Percentiles rank a stretch among this genome's conserved stretches.
These are phyloP conservation scores for Chloromyia formosa DNA, from an alignment of 2,888 invertebrate species.

Conservation along the genomic window DNA sequence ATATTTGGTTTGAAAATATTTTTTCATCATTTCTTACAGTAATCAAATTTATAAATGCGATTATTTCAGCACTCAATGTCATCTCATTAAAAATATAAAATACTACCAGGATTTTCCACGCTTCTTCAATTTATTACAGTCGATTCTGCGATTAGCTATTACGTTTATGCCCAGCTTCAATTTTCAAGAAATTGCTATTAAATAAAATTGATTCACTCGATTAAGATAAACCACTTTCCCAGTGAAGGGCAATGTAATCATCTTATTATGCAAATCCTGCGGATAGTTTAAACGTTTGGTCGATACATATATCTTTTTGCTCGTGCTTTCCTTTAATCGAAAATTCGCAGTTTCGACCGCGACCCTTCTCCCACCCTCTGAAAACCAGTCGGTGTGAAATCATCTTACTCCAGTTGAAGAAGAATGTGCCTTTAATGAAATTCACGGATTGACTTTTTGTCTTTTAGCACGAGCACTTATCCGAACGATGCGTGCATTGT, in stretches of 20 bases:
- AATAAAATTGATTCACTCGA: slow-evolving; percentile 14
- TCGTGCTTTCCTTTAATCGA: background rate
- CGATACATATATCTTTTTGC: background rate
- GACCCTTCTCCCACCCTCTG: no score
- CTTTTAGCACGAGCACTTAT: background rate
- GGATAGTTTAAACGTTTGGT: slow-evolving; percentile 24
- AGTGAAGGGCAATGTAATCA: background rate
- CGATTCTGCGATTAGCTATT: no score
- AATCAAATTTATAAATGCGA: no score
- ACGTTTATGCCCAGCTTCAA: background rate
- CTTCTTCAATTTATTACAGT: no score
- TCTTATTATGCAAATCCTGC: slow-evolving; percentile 31
- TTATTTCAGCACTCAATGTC: no score
- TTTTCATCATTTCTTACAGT: no score
- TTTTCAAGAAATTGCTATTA: background rate
- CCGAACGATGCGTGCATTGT: slow-evolving; percentile 32
- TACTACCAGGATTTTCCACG: no score
- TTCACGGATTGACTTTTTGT: slow-evolving; percentile 20
- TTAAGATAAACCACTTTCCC: background rate
- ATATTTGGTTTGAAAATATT: no score
- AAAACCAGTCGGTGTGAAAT: background rate
- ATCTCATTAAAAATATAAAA: no score
- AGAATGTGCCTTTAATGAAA: background rate
- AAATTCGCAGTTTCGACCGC: no score
- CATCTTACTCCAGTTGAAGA: background rate